phyloP scores from a whole-genome alignment of 2,888 invertebrate species.

The Carabus problematicus region DNA sequence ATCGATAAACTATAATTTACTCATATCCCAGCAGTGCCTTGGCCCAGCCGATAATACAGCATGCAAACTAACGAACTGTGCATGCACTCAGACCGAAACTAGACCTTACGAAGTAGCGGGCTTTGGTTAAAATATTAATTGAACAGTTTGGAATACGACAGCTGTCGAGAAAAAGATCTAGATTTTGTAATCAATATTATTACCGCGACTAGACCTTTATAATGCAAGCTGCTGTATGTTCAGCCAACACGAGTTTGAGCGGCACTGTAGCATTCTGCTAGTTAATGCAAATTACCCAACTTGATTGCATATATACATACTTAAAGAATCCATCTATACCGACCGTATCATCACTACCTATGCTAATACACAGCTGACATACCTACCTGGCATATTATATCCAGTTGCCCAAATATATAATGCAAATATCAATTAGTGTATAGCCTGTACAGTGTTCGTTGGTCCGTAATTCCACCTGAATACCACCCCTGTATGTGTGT shows the following conservation, averaged over 20 bases:
- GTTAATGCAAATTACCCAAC: conserved; percentile 40
- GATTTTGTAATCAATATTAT: too few species aligned
- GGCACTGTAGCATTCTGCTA: conserved; percentile 12
- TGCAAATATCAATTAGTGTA: conserved; percentile 47
- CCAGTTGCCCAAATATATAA: conserved; percentile 44
- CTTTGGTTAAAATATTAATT: too few species aligned
- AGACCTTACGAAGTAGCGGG: too few species aligned
- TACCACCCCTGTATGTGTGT: too few species aligned
- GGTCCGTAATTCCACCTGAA: too few species aligned
- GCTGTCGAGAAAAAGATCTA: too few species aligned
- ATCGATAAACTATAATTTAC: background rate
- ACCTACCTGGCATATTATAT: background rate
- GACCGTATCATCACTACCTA: too few species aligned
- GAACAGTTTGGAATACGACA: too few species aligned
- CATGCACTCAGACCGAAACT: background rate
- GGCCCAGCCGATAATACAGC: background rate
- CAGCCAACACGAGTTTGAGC: too few species aligned
- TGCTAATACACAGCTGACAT: too few species aligned
- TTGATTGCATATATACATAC: conserved; percentile 44
- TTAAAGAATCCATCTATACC: conserved; percentile 35
- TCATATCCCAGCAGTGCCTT: background rate
- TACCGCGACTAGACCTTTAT: too few species aligned
- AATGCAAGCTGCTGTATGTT: too few species aligned
- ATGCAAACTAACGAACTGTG: background rate
- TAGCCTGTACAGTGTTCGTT: background rate